Evolutionary conservation across 2,113 vertebrate species (phyloP), one percentile per base, ranked within the genome.

Genomic region (Perca flavescens): DNA sequence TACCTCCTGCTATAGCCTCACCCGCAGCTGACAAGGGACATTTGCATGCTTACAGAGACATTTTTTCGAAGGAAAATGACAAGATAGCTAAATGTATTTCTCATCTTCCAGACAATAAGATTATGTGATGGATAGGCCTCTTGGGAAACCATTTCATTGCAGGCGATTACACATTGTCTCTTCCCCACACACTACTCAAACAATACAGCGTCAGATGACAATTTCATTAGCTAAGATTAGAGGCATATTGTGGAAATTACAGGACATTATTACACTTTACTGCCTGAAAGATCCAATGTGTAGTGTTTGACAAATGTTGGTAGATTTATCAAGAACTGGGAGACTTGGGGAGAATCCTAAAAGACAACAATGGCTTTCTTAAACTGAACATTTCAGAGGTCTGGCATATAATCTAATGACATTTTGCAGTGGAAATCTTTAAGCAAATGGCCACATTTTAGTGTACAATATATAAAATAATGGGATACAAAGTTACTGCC

Each of bases 191-290:
- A 52, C 73, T 86, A 89, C 77, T 88, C 89, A 88, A 91, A 90
- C 84, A 71, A 75, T 60, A 73, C 76, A 60, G 79, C 89, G 89
- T 95, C 91, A 86, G 91, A 92, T 93, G 91, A 94, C 92, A 93
- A 91, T 94, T 95, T 95, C 89, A 95, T 96, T 95, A 94, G 93
- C 89, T 79, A 86, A 94, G 92, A 95, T 94, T 90, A 94, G 82
- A 91, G 74, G 83, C 74, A 74, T 92, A 93, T 83, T 90, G 90
- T 52, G 81, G 87, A 89, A 92, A 93, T 93, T 88, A 91, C 76
- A 88, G 84, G 74, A 84, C 81, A 86, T 92, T 93, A 91, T 95
- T 93, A 80, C 73, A 82, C 90, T 88, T 91, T 91, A 79, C 85
- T 88, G 91, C 85, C 85, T 90, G 71, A 89, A 88, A 69, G 72